phyloP scores from a whole-genome alignment of 2,888 invertebrate species.

The Koerneria pararmatus region DNA sequence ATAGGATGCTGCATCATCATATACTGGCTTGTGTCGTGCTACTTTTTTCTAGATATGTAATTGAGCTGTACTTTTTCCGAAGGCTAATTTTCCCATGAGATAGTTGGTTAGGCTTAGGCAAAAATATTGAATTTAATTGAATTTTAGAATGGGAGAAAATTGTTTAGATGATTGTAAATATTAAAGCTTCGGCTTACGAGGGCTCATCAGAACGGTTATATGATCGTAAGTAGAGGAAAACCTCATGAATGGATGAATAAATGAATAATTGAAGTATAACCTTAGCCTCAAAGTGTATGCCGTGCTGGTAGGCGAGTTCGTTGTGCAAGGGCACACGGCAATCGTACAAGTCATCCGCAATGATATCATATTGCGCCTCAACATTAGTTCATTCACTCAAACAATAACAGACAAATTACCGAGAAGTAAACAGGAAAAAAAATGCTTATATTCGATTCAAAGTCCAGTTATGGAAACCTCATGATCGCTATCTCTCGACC shows the following conservation, averaged over 20 bases:
- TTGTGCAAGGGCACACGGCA: constrained; percentile 86
- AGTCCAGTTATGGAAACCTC: neutral
- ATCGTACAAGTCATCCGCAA: constrained; percentile 92
- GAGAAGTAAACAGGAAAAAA: neutral
- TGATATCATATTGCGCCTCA: constrained; percentile 76
- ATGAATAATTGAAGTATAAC: constrained; percentile 65
- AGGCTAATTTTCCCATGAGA: too few relatives aligned
- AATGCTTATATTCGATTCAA: neutral
- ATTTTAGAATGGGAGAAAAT: too few relatives aligned
- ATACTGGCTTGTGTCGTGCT: too few relatives aligned
- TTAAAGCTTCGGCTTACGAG: too few relatives aligned
- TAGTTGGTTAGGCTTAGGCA: too few relatives aligned
- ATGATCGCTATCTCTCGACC: too few relatives aligned
- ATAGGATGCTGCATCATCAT: too few relatives aligned
- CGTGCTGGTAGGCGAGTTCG: constrained; percentile 93
- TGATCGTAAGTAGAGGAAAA: neutral
- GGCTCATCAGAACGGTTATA: too few relatives aligned
- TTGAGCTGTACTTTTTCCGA: too few relatives aligned
- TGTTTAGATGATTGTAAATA: too few relatives aligned
- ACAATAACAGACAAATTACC: neutral
- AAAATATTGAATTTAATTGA: too few relatives aligned
- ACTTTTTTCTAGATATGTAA: too few relatives aligned
- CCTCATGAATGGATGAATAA: neutral
- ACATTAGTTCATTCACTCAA: neutral
- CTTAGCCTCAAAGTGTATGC: constrained; percentile 94